Evolutionary conservation across 2,113 vertebrate genomes (phyloP).

Genomic region (Tenebrosternarchus preto): DNA sequence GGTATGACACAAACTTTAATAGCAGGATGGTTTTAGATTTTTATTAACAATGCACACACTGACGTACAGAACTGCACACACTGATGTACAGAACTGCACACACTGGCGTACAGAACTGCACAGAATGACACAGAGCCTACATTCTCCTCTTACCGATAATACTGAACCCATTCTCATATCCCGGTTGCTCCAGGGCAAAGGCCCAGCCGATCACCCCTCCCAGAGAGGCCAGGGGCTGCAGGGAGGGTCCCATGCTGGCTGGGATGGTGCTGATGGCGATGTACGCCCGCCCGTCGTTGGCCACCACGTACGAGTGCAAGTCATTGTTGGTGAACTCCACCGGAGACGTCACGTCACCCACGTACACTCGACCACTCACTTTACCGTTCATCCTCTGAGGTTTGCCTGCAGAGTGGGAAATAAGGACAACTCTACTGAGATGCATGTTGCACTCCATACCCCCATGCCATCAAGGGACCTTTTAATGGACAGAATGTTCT

Average conservation of each 20-base stretch:
- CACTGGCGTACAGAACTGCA: too few relatives aligned
- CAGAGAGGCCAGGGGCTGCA: conserved; percentile 84
- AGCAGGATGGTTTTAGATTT: too few relatives aligned
- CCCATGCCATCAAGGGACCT: neutral
- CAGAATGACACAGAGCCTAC: neutral
- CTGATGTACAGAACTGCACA: too few relatives aligned
- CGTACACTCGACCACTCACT: conserved; percentile 82
- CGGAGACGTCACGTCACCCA: conserved; percentile 77
- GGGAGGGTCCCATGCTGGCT: conserved; percentile 77
- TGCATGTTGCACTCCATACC: neutral
- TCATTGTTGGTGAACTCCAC: conserved; percentile 83
- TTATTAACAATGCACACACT: too few relatives aligned
- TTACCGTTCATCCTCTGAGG: conserved; percentile 95
- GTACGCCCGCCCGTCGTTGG: conserved; percentile 91
- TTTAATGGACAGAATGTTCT: too few relatives aligned
- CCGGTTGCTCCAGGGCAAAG: conserved; percentile 91
- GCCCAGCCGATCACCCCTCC: conserved; percentile 93
- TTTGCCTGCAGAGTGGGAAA: conserved; percentile 75
- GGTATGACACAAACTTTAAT: too few relatives aligned
- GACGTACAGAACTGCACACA: too few relatives aligned
- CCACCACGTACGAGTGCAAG: conserved; percentile 94
- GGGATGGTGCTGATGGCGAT: conserved; percentile 93
- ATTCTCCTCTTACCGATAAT: conserved; percentile 79
- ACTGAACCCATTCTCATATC: conserved; percentile 91
- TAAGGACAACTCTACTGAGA: neutral